Evolutionary conservation across 2,888 invertebrate species (phyloP).

Genomic region (Drosophila rubida): DNA sequence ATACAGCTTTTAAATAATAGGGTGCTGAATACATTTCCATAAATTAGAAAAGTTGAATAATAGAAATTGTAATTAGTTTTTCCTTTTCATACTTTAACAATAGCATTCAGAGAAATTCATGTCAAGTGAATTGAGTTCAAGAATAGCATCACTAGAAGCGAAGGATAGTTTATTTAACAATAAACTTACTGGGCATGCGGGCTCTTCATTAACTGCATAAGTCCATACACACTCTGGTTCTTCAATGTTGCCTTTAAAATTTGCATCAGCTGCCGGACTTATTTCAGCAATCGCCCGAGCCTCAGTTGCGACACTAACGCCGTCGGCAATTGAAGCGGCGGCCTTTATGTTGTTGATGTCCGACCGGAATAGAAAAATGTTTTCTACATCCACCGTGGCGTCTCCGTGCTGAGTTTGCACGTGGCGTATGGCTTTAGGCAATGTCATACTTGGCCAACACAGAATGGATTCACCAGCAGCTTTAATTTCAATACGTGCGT

Average conservation of each 20-base stretch:
- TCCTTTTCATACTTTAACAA: conserved; percentile 14
- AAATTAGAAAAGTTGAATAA: conserved; percentile 30
- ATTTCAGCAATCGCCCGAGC: conserved; percentile 2
- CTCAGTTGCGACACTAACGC: background rate
- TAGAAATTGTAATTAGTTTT: conserved; percentile 18
- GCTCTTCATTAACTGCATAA: conserved; percentile 48
- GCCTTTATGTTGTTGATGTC: conserved; percentile 28
- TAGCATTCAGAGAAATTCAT: background rate
- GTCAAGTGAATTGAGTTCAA: conserved; percentile 3
- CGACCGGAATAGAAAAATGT: conserved; percentile 72
- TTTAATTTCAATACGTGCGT: conserved; percentile 32
- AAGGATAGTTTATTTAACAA: too few species aligned
- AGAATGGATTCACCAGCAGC: conserved; percentile 10
- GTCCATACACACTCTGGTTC: conserved; percentile 43
- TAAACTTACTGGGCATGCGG: conserved; percentile 5
- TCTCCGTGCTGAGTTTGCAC: conserved; percentile 65
- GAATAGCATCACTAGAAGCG: too few species aligned
- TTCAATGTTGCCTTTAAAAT: conserved; percentile 11
- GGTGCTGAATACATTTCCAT: conserved; percentile 3
- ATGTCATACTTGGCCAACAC: conserved; percentile 50
- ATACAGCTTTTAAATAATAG: background rate
- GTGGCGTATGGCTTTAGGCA: conserved; percentile 51
- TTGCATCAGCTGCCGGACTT: background rate
- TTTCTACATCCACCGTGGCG: conserved; percentile 51
- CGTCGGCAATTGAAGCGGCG: conserved; percentile 7